Evolutionary conservation across 1,140 invertebrate genomes (phyloP), one percentile per base, ranked within the genome.

Genomic region (Drosophila azteca): DNA sequence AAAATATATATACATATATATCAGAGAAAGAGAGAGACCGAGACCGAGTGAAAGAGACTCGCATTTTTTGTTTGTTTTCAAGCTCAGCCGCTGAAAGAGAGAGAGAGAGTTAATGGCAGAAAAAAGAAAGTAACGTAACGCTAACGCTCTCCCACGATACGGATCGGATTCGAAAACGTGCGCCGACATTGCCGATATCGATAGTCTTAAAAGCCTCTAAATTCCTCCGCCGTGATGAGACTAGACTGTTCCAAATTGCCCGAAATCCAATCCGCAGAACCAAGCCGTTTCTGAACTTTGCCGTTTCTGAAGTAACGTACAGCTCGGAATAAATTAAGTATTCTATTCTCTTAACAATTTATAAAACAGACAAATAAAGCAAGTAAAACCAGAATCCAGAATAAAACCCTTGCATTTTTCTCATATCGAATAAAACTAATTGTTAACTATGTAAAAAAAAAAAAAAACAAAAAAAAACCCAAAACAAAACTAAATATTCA

Each of bases 11-110:
- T 20, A 1, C 17, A 59, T 50, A 76, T 61, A 74, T 65, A 68
- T 77, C 71, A 76, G 73, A 82, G 70, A 79, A 53, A 69, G 76
- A 79, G 78, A 81, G 51, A 65, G 54, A 75, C 35, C 63, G 79
- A 82, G 54, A 85, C 66, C 70, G 64, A 81, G 72, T 77, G 55
- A 85, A 65, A 76, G 79, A 83, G 82, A 85, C 77, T 85, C 77
- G 77, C 75, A 78, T 73, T 87, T 73, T 88, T 87, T 85, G 74
- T 87, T 87, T 84, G 61, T 84, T 84, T 84, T 85, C 75, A 67
- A 74, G 68, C 79, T 71, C 78, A 78, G 46, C 79, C 48, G 74
- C 66, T 73, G 73, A 66, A 35, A 17, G 17, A 62, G 50, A 53
- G 7, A 67, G 41, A 52, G 7, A 31, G 35, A 67, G 45, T 68